Base-by-base conservation (phyloP, 2,113 vertebrate genomes). In the Psilopogon haemacephalus region DNA sequence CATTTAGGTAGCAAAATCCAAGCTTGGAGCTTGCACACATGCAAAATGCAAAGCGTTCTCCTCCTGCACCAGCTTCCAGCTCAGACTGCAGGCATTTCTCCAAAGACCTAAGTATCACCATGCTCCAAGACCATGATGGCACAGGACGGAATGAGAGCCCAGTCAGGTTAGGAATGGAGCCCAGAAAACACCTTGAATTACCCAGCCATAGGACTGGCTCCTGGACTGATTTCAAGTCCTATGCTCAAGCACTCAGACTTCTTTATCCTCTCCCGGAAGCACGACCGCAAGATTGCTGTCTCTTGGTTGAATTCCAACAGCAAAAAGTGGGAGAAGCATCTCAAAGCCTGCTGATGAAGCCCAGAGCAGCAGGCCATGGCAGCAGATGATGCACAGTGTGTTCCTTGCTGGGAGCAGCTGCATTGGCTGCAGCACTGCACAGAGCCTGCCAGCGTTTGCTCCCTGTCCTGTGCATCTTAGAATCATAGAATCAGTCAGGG, bases 291-390 rank as follows among this genome's bases (percentile, higher is more conserved):
- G 30, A 5, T 27, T 30, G 30, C 15, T 83, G 32, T 16, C 14
- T 72, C 74, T 94, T 59, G 37, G 37, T 35, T 80, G 50, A 30
- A 85, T 80, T 91, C 46, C 48, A 54, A 68, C 0, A 74, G 60
- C 32, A 83, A 71, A 55, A 63, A 89, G 37, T 15, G 4, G 19
- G 33, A 70, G 80, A 80, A 54, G 52, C 1, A 0, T 28, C 63
- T 35, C 74, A 64, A 64, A 32, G 21, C 26, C 83, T 30, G 69
- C 76, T 84, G 95, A 90, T 60, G 88, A 69, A 93, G 86, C 24
- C 4, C 90, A 94, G 90, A 79, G 1, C 73, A 33, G 59, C 14
- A 0, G 19, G 15, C 15, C 67, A 27, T 59, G 86, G 94, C 95
- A 86, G 92, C 58, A 11, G 30, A 38, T 64, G 92, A 90, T 93